Base-by-base conservation (phyloP, 2,113 vertebrate species). In the Ranitomeya variabilis region DNA sequence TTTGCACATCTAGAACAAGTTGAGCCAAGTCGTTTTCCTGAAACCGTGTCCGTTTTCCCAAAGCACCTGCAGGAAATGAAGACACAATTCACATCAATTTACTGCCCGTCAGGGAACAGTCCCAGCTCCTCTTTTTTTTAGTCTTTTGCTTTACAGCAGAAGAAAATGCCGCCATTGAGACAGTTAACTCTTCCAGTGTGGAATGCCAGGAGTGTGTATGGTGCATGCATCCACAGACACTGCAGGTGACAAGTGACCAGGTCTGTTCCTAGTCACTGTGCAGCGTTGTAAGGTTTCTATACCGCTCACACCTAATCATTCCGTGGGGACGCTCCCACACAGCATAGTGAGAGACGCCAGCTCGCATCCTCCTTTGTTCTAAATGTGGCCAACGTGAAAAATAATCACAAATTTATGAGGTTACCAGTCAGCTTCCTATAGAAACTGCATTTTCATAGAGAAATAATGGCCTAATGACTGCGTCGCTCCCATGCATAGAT, bases 31-130 rank as follows among this genome's bases (percentile, higher is more conserved):
- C 95, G 90, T 96, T 98, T 91, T 99, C 95, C 93, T 99, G 98
- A 92, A 97, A 99, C 18, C 93, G 94, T 13, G 98, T 99, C 89
- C 98, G 95, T 93, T 99, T 99, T 10, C 98, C 98, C 87, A 99
- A 94, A 90, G 96, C 97, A 92, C 98, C 98, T 99, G 88, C 9
- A 92, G 86, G 81, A 91, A 92, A 92, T 59, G 23, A 85, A 91
- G 55, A 12, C 7, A 90, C 0, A 0, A 88, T 85, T 83, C 67
- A 67, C 6, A 37, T 60, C 86, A 74, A 90, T 87, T 85, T 83
- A 85, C 86, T 74, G 83, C 73, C 74, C 76, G 78, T 69, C 73
- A 89, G 73, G 57, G 62, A 80, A 79, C 62, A 66, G 71, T 81
- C 77, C 60, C 66, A 85, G 69, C 45, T 71, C 74, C 59, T 74